These are phyloP conservation scores for Tipula lateralis DNA, from an alignment of 2,888 invertebrate genomes.

Conservation along the genomic window DNA sequence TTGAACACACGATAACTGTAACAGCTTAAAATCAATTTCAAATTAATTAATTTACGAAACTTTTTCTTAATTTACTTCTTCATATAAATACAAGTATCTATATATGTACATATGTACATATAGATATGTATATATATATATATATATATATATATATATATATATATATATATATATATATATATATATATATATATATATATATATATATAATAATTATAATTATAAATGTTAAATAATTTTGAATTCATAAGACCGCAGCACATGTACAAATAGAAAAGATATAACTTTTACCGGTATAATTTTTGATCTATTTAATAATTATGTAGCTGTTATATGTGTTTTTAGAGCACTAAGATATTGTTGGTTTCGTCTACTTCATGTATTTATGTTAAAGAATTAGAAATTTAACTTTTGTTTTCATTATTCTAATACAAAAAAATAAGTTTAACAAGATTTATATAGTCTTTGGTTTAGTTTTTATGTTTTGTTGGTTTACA, in stretches of 20 bases:
- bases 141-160: no score
- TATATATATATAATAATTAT: no score
- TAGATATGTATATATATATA: no score
- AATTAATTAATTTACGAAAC: conserved; percentile 1
- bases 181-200: no score
- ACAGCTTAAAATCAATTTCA: conserved; percentile 12
- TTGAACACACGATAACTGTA: conserved; percentile 25
- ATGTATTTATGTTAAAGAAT: background rate
- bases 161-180: no score
- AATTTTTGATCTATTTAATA: background rate
- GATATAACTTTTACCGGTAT: background rate
- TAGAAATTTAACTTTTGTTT: conserved; percentile 4
- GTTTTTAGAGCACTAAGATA: background rate
- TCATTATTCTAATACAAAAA: background rate
- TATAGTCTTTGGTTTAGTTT: background rate
- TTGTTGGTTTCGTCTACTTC: background rate
- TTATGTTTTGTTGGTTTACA: background rate
- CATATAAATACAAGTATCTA: background rate
- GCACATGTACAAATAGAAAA: background rate
- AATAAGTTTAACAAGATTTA: background rate
- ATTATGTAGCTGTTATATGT: background rate
- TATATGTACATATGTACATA: background rate
- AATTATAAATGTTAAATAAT: conserved; percentile 24
- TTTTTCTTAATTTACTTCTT: background rate
- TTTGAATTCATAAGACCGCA: background rate